These are phyloP conservation scores for Aulostomus chinensis DNA, from an alignment of 2,797 vertebrate species.

Conservation along the genomic window DNA sequence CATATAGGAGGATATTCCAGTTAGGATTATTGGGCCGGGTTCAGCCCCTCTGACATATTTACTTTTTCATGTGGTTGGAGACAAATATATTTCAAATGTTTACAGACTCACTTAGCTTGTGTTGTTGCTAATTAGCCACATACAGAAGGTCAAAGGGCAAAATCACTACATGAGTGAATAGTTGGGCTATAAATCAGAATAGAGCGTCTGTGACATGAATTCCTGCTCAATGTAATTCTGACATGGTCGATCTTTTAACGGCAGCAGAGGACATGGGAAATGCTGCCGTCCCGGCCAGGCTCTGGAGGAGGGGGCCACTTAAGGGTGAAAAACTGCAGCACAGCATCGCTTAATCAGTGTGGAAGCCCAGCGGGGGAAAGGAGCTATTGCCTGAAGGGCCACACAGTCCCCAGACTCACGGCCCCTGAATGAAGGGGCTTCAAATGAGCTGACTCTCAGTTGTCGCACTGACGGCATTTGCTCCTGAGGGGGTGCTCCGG, in stretches of 20 bases:
- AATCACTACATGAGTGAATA: constrained; percentile 17
- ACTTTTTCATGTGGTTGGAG: no score
- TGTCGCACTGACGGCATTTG: constrained; percentile 49
- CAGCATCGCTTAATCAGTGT: constrained; percentile 79
- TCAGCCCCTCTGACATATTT: no score
- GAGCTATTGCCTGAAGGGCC: constrained; percentile 35
- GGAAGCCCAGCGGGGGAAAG: constrained; percentile 48
- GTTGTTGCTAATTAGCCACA: constrained; percentile 7
- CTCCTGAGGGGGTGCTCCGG: constrained; percentile 42
- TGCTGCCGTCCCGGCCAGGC: constrained; percentile 14
- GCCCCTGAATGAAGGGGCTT: constrained; percentile 46
- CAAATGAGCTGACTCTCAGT: constrained; percentile 53
- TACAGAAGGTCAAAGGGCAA: constrained; percentile 42
- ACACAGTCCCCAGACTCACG: constrained; percentile 47
- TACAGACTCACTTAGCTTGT: constrained; percentile 58
- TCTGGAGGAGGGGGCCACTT: constrained; percentile 68
- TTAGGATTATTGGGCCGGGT: no score
- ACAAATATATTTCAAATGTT: no score
- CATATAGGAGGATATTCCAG: no score
- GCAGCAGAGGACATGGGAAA: constrained; percentile 35
- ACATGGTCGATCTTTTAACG: no score
- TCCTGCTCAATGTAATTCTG: no score
- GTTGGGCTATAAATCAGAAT: no score
- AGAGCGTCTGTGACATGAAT: no score
- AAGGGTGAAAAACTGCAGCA: constrained; percentile 74